phyloP scores from a whole-genome alignment of 1,140 invertebrate species.

The Drosophila lacertosa region DNA sequence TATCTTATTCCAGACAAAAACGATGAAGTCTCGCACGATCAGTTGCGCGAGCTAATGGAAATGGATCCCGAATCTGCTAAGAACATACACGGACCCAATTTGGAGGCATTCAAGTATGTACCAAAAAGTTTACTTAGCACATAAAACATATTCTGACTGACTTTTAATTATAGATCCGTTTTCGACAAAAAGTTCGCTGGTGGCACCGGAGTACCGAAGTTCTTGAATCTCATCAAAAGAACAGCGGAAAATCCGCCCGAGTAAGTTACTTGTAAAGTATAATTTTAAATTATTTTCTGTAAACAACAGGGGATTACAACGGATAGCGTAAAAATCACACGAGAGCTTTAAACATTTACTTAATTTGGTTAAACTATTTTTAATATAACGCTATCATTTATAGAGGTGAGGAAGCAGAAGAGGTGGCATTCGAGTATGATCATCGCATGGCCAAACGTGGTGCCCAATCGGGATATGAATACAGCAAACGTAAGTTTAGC shows the following conservation, averaged over 20 bases:
- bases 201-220: conserved; percentile 59
- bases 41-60: conserved; percentile 79
- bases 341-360: conserved; percentile 15
- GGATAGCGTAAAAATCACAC: conserved; percentile 5
- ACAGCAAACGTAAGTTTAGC: conserved; percentile 68
- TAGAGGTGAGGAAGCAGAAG: conserved; percentile 68
- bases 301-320: conserved; percentile 8
- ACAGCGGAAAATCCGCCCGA: conserved; percentile 77
- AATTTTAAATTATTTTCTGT: conserved; percentile 57
- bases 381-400: conserved; percentile 25
- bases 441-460: conserved; percentile 66
- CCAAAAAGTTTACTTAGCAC: background rate
- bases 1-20: conserved; percentile 89
- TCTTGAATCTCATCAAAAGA: conserved; percentile 66
- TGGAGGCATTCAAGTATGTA: conserved; percentile 65
- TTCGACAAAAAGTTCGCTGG: conserved; percentile 71
- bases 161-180: conserved; percentile 53
- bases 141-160: background rate
- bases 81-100: conserved; percentile 61
- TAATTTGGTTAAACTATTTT: background rate
- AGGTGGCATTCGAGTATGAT: conserved; percentile 71
- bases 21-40: conserved; percentile 80
- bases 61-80: conserved; percentile 78
- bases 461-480: conserved; percentile 63
- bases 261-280: conserved; percentile 83